Percentiles rank a stretch among this genome's conserved stretches.
Conservation (phyloP, 2,113 vertebrate genomes). For the Sphaerodactylus townsendi region DNA sequence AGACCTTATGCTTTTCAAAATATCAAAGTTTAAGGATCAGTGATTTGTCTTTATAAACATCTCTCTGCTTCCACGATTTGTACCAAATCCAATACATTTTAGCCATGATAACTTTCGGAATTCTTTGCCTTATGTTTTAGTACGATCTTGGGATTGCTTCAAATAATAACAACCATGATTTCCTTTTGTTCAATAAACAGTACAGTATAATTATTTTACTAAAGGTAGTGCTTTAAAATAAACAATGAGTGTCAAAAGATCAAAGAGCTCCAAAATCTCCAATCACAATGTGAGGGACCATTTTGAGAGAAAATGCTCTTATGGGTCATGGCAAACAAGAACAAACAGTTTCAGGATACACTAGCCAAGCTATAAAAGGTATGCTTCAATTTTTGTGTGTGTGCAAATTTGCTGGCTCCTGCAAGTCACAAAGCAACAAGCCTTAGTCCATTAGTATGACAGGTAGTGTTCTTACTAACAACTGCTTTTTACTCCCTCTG, state of each 20-base stretch:
- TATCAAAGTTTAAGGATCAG: background rate
- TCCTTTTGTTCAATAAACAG: background rate
- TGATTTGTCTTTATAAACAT: background rate
- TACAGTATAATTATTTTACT: background rate
- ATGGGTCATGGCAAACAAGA: constrained; percentile 24
- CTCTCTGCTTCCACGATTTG: background rate
- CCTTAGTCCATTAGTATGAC: constrained; percentile 79
- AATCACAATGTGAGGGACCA: background rate
- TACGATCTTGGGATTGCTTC: background rate
- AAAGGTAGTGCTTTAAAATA: background rate
- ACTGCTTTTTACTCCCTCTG: constrained; percentile 84
- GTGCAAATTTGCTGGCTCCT: constrained; percentile 59
- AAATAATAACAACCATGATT: background rate
- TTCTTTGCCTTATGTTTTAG: background rate
- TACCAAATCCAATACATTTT: background rate
- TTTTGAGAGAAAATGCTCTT: constrained; percentile 20
- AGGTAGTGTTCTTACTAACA: constrained; percentile 81
- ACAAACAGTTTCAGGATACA: constrained; percentile 44
- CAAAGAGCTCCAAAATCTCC: background rate
- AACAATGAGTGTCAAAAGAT: background rate
- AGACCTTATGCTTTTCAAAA: background rate
- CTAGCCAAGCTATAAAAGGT: constrained; percentile 43
- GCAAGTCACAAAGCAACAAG: constrained; percentile 59
- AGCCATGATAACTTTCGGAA: background rate
- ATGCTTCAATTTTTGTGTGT: constrained; percentile 41